Evolutionary conservation across 2,113 vertebrate genomes (phyloP), one percentile per base, ranked within the genome.

Genomic region (Eubucco bourcierii): DNA sequence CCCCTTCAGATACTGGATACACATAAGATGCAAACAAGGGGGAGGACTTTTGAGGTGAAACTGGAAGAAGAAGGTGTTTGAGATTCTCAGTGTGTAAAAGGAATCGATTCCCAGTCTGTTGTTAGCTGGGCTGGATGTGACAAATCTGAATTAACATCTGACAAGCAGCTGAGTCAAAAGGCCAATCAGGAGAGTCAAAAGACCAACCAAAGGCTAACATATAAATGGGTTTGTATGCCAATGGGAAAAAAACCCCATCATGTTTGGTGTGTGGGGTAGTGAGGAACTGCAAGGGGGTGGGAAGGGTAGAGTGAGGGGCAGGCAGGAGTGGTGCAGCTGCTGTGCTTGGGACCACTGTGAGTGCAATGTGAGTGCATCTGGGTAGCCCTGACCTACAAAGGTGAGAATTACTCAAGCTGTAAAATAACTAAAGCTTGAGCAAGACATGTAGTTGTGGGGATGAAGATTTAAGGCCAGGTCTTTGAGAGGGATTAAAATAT

Each of bases 121-220:
- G 15, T 34, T 75, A 81, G 50, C 39, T 84, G 46, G 50, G 31
- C 21, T 81, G 71, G 8, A 79, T 20, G 37, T 79, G 84, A 88
- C 33, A 72, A 80, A 79, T 15, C 27, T 0, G 5, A 92, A 65
- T 37, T 44, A 90, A 81, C 59, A 58, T 68, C 37, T 87, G 63
- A 75, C 75, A 68, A 87, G 39, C 66, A 81, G 74, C 9, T 76
- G 23, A 89, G 67, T 5, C 71, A 93, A 95, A 90, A 84, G 73
- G 66, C 12, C 68, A 93, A 75, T 64, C 61, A 74, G 58, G 31
- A 80, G 58, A 83, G 58, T 75, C 74, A 93, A 95, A 91, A 90
- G 63, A 34, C 15, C 44, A 84, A 29, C 55, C 71, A 80, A 73
- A 73, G 81, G 81, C 47, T 73, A 73, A 88, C 72, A 75, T 41